Conservation (phyloP, 2,113 vertebrate species). For the Talpa occidentalis region DNA sequence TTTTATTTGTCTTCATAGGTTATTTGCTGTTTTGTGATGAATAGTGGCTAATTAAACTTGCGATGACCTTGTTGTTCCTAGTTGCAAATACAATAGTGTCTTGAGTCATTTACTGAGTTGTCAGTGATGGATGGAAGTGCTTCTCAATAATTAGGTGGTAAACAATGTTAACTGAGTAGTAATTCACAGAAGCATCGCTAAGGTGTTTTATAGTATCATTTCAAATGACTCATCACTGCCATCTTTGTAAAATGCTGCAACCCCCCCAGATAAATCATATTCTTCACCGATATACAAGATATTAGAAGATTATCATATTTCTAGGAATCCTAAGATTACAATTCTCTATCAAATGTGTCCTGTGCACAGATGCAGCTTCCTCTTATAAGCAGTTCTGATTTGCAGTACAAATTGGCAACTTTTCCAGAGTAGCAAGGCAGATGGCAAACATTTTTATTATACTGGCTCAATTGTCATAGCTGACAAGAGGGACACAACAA, state of each 20-base stretch:
- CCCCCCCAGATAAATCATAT: slow-evolving; percentile 22
- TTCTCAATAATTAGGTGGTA: slow-evolving; percentile 81
- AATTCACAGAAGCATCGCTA: slow-evolving; percentile 70
- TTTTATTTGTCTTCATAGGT: slow-evolving; percentile 57
- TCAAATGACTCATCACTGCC: slow-evolving; percentile 50
- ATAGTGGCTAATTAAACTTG: slow-evolving; percentile 81
- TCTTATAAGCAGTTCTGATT: not conserved
- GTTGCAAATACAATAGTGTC: slow-evolving; percentile 74
- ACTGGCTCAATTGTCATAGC: not conserved
- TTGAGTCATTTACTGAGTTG: slow-evolving; percentile 78
- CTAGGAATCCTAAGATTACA: not conserved
- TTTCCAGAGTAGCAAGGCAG: slow-evolving; percentile 24
- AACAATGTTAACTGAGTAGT: slow-evolving; percentile 81
- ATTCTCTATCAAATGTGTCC: slow-evolving; percentile 34
- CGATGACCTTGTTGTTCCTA: slow-evolving; percentile 78
- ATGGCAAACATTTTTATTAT: slow-evolving; percentile 57
- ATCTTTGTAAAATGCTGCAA: slow-evolving; percentile 55
- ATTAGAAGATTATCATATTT: slow-evolving; percentile 58
- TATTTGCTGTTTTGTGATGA: slow-evolving; percentile 70
- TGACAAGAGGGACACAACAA: not conserved
- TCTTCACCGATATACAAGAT: slow-evolving; percentile 26
- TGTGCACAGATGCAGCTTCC: not conserved
- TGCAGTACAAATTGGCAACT: slow-evolving; percentile 46
- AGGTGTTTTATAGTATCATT: slow-evolving; percentile 67
- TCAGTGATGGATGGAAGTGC: slow-evolving; percentile 72